These are phyloP conservation scores for Mugil cephalus DNA, from an alignment of 2,113 vertebrate species.

Conservation along the genomic window DNA sequence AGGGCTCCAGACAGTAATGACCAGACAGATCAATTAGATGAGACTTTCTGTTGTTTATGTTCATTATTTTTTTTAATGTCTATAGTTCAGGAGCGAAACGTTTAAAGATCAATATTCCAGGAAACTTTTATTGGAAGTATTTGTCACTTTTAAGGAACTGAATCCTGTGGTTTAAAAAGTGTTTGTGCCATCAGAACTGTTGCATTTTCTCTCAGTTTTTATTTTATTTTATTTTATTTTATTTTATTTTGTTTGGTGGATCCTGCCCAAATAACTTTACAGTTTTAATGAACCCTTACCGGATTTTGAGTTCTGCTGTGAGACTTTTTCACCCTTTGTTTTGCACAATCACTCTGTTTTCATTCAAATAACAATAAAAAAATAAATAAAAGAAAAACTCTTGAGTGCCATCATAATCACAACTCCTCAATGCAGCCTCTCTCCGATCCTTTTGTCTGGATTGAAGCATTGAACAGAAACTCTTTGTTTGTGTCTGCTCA, in stretches of 20 bases:
- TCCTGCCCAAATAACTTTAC: slow-evolving; percentile 26
- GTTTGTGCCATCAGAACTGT: neutral
- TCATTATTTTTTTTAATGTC: too few species aligned
- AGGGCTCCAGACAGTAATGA: neutral
- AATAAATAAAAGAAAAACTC: too few species aligned
- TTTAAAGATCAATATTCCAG: too few species aligned
- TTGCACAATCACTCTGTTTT: slow-evolving; percentile 11
- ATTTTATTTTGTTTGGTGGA: too few species aligned
- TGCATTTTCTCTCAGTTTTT: slow-evolving; percentile 8
- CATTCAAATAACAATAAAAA: slow-evolving; percentile 36
- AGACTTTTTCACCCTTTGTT: neutral
- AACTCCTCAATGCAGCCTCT: neutral
- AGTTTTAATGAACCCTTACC: slow-evolving; percentile 41
- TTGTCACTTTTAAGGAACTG: neutral
- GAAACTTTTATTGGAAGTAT: neutral
- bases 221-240: slow-evolving; percentile 1
- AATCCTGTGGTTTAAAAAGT: neutral
- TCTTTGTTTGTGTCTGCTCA: neutral
- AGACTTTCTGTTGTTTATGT: neutral
- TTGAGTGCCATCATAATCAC: neutral
- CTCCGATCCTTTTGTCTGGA: too few species aligned
- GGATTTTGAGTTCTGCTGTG: slow-evolving; percentile 16
- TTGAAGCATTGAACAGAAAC: neutral
- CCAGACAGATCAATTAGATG: neutral
- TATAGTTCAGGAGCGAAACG: too few species aligned